Conservation (phyloP, 53 echinoderm and acorn worm genomes). For the Pentamera pediparva region DNA sequence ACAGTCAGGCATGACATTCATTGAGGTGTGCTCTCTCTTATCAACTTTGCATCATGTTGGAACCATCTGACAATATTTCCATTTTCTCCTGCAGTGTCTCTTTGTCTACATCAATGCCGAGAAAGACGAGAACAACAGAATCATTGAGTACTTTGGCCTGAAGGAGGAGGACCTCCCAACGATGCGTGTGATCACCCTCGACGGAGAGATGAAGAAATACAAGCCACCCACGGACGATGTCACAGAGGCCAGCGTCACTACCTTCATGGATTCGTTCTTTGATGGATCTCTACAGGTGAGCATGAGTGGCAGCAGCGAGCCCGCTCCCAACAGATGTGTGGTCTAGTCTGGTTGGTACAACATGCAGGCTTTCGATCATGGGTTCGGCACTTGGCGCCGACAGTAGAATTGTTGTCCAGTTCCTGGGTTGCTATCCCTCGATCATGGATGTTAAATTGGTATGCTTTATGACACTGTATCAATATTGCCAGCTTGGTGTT, state of each 20-base stretch:
- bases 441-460: too few relatives aligned
- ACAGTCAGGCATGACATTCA: too few relatives aligned
- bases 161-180: constrained; percentile 69
- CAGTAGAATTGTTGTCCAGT: too few relatives aligned
- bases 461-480: too few relatives aligned
- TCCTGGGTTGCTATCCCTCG: too few relatives aligned
- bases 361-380: neutral
- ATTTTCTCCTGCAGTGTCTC: constrained; percentile 33
- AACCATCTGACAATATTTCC: too few relatives aligned
- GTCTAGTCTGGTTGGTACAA: too few relatives aligned
- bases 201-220: constrained; percentile 98
- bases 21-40: too few relatives aligned
- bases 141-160: constrained; percentile 91
- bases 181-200: constrained; percentile 82
- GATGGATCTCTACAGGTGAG: constrained; percentile 80
- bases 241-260: constrained; percentile 55
- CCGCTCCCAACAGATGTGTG: too few relatives aligned
- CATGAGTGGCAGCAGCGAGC: too few relatives aligned
- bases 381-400: neutral
- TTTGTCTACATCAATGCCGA: constrained; percentile 85
- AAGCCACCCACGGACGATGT: constrained; percentile 64
- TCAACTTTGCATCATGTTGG: too few relatives aligned
- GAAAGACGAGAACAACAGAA: constrained; percentile 65
- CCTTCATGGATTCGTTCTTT: constrained; percentile 59
- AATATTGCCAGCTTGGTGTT: too few relatives aligned